phyloP scores from a whole-genome alignment of 2,797 vertebrate species.

The Tachyglossus aculeatus region DNA sequence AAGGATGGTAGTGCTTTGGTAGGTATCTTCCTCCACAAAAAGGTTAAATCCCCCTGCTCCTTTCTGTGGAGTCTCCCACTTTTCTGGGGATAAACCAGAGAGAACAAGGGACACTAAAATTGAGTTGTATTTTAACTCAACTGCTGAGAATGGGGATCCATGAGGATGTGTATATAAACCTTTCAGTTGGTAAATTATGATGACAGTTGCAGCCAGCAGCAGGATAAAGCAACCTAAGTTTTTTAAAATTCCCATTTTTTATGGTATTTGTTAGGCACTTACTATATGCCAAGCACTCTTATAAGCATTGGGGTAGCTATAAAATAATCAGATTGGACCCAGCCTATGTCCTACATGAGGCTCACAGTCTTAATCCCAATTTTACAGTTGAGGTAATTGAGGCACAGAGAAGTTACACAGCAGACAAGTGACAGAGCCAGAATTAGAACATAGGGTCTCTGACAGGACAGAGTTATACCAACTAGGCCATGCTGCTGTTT shows the following conservation, averaged over 20 bases:
- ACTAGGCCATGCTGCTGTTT: neutral
- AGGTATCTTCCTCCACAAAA: neutral
- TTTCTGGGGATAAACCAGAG: neutral
- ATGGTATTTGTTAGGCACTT: too few species aligned
- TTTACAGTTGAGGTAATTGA: neutral
- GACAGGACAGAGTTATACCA: neutral
- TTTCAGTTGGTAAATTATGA: neutral
- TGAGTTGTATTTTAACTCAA: neutral
- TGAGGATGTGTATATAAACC: neutral
- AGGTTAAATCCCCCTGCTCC: neutral
- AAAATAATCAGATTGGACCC: too few species aligned
- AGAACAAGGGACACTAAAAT: fast-evolving
- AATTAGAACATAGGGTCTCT: neutral
- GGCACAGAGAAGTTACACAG: neutral
- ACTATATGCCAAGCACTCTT: too few species aligned
- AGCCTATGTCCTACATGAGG: neutral
- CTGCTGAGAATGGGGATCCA: neutral
- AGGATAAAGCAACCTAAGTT: too few species aligned
- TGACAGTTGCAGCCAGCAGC: too few species aligned
- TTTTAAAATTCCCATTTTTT: too few species aligned
- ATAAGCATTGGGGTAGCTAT: too few species aligned
- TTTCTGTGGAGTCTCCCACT: neutral
- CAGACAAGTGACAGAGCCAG: too few species aligned
- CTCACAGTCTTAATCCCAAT: neutral
- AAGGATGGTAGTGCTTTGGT: too few species aligned